Evolutionary conservation across 2,888 invertebrate genomes (phyloP).

Genomic region (Trichopoda pennipes): DNA sequence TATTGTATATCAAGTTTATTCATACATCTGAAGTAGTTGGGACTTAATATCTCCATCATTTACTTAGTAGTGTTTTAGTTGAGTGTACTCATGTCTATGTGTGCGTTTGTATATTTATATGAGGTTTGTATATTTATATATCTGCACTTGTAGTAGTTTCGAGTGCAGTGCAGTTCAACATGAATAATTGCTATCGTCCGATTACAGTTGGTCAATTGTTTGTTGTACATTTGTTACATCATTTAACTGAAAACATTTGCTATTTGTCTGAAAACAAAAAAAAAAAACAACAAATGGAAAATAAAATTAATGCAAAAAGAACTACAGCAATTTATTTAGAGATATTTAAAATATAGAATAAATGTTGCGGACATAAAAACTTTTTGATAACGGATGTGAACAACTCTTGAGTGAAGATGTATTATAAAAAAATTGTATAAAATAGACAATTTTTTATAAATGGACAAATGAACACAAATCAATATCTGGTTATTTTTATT

Average conservation of each 20-base stretch:
- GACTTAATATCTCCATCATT: constrained; percentile 5
- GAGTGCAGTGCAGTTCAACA: constrained; percentile 13
- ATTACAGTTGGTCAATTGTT: constrained; percentile 24
- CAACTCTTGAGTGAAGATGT: background rate
- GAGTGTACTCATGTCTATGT: background rate
- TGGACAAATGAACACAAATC: too few species aligned
- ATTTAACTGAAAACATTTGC: constrained; percentile 34
- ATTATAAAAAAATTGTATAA: background rate
- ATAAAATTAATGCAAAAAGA: constrained; percentile 14
- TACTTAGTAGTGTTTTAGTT: constrained; percentile 27
- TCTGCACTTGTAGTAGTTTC: background rate
- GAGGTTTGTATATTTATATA: background rate
- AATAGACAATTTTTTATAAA: too few species aligned
- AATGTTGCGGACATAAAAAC: background rate
- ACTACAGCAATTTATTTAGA: constrained; percentile 28
- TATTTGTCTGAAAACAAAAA: too few species aligned
- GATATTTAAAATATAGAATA: background rate
- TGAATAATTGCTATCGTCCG: constrained; percentile 38
- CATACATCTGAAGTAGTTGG: background rate
- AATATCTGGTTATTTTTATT: too few species aligned
- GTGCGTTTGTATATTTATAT: background rate
- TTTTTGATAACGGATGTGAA: background rate
- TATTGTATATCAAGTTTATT: background rate
- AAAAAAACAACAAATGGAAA: too few species aligned
- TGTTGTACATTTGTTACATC: constrained; percentile 26